phyloP scores from a whole-genome alignment of 2,113 vertebrate species.

The Scophthalmus maximus region DNA sequence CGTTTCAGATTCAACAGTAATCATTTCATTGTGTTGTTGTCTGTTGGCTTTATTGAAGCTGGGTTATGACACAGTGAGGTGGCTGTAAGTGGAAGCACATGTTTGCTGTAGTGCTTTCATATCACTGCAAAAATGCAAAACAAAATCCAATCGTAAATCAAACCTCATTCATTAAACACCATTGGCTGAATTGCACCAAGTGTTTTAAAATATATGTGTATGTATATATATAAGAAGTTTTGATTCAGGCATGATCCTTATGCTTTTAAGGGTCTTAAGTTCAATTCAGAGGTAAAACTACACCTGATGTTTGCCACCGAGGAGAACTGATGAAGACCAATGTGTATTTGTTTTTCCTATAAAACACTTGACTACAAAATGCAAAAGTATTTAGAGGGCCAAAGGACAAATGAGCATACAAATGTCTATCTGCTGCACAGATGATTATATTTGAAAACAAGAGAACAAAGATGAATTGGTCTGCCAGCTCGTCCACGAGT shows the following conservation, averaged over 20 bases:
- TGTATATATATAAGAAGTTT: background rate
- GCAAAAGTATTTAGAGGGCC: background rate
- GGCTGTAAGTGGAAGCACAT: slow-evolving; percentile 19
- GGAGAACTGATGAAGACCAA: background rate
- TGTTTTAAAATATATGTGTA: too few relatives aligned
- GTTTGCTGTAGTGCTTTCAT: slow-evolving; percentile 13
- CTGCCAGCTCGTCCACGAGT: too few relatives aligned
- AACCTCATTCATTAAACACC: background rate
- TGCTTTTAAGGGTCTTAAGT: background rate
- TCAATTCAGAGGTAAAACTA: background rate
- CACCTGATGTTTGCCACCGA: background rate
- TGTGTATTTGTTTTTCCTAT: background rate
- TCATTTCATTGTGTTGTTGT: slow-evolving; percentile 43
- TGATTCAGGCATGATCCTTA: background rate
- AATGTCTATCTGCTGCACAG: background rate
- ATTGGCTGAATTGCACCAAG: background rate
- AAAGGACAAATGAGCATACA: background rate
- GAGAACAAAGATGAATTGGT: background rate
- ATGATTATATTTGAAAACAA: background rate
- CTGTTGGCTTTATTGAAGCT: slow-evolving; percentile 28
- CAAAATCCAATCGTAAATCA: background rate
- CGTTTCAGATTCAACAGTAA: slow-evolving; percentile 40
- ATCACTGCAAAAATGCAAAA: slow-evolving; percentile 18
- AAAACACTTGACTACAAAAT: background rate
- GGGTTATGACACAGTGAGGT: slow-evolving; percentile 4